These are phyloP conservation scores for Clitarchus hookeri DNA, from an alignment of 2,888 invertebrate species.

Conservation along the genomic window DNA sequence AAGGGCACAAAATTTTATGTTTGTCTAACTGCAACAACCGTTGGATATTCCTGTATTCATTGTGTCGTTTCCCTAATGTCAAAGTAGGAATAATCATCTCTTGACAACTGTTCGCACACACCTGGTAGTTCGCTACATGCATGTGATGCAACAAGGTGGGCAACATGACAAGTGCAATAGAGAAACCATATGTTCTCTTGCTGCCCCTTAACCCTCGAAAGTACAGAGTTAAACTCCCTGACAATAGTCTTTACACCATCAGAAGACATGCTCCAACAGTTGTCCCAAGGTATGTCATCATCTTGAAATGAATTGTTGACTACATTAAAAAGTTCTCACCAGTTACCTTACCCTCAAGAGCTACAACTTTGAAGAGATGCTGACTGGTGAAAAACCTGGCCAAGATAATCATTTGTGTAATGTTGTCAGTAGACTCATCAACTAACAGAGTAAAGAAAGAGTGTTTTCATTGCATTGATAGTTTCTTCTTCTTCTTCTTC, in stretches of 20 bases:
- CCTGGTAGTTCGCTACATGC: neutral
- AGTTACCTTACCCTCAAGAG: conserved; percentile 5
- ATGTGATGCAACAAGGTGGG: neutral
- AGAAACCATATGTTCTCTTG: neutral
- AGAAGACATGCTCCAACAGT: neutral
- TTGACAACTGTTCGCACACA: neutral
- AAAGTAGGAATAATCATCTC: neutral
- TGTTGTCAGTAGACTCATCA: conserved; percentile 11
- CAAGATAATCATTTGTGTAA: neutral
- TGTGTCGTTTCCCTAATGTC: neutral
- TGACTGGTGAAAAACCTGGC: neutral
- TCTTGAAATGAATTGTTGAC: neutral
- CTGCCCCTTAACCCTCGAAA: neutral
- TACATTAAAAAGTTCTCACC: neutral
- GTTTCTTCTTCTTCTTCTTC: no score
- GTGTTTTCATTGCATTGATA: no score
- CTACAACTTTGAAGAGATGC: neutral
- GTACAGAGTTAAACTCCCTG: neutral
- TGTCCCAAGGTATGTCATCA: neutral
- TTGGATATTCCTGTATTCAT: neutral
- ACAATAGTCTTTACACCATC: conserved; percentile 17
- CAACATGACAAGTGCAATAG: neutral
- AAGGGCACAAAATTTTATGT: conserved; percentile 1
- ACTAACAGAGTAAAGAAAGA: conserved; percentile 10
- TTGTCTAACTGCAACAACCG: neutral